These are phyloP conservation scores for Tamandua tetradactyla DNA, from an alignment of 2,797 vertebrate genomes.

Conservation along the genomic window DNA sequence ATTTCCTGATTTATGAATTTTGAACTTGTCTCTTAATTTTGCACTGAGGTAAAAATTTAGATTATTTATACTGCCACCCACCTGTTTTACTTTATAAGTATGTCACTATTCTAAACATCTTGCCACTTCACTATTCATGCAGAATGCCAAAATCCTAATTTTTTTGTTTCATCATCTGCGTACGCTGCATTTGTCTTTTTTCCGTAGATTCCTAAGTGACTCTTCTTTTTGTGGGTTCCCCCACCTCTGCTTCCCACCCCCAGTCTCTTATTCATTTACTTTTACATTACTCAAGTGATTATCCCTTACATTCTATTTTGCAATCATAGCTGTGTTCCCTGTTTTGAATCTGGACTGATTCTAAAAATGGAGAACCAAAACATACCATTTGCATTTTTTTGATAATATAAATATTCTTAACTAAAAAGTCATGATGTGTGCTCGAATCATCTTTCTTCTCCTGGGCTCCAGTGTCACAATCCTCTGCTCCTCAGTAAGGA, in stretches of 20 bases:
- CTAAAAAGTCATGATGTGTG: neutral
- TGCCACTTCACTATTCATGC: neutral
- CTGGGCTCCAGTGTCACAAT: neutral
- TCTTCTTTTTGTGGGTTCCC: neutral
- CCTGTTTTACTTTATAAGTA: neutral
- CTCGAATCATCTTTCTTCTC: neutral
- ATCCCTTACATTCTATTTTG: neutral
- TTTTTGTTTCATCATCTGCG: neutral
- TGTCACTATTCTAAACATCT: neutral
- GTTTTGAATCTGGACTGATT: neutral
- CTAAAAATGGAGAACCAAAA: neutral
- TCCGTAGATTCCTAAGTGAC: neutral
- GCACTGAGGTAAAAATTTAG: neutral
- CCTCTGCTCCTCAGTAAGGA: neutral
- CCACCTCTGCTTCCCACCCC: neutral
- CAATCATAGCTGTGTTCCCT: neutral
- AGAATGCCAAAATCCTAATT: no score
- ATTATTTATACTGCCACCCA: neutral
- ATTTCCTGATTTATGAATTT: neutral
- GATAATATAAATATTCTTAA: neutral
- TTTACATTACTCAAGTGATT: neutral
- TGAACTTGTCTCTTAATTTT: neutral
- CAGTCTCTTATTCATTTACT: neutral
- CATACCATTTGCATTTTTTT: neutral
- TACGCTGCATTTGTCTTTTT: neutral